Conservation (phyloP, 1,140 invertebrate species). For the Sarcophaga bullata region DNA sequence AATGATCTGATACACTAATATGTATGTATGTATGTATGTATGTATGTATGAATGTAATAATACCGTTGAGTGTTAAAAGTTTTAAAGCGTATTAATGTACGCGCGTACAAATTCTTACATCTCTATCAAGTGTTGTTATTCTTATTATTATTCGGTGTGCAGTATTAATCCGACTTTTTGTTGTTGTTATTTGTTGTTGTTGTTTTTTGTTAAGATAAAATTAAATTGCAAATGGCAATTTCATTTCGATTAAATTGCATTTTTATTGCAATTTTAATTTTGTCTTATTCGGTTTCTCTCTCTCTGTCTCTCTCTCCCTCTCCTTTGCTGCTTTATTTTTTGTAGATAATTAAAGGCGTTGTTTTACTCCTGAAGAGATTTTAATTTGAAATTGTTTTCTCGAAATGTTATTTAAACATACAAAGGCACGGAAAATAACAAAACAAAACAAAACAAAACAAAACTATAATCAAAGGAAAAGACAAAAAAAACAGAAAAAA, state of each 20-base stretch:
- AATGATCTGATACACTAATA: no score
- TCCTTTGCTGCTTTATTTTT: background rate
- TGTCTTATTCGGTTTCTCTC: background rate
- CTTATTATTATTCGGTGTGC: background rate
- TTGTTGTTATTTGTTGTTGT: no score
- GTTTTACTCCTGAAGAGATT: background rate
- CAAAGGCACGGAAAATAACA: background rate
- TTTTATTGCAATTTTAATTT: background rate
- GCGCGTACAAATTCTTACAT: background rate
- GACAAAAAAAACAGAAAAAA: background rate
- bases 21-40: no score
- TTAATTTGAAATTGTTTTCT: slow-evolving; percentile 5
- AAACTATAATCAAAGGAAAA: background rate
- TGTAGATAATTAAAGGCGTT: slow-evolving; percentile 24
- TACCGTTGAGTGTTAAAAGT: background rate
- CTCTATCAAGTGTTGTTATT: slow-evolving; percentile 11
- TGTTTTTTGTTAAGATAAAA: slow-evolving; percentile 2
- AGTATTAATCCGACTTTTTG: background rate
- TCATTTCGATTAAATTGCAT: slow-evolving; percentile 22
- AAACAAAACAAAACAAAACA: no score
- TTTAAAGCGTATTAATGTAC: slow-evolving; percentile 13
- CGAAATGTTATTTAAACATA: background rate
- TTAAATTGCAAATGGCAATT: slow-evolving; percentile 24
- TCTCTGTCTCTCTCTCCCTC: background rate
- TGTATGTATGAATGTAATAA: no score